A percentile compares a stretch with the other conserved stretches of the same genome.
Evolutionary conservation across 2,888 invertebrate genomes (phyloP).

Genomic region (Hermodice carunculata): DNA sequence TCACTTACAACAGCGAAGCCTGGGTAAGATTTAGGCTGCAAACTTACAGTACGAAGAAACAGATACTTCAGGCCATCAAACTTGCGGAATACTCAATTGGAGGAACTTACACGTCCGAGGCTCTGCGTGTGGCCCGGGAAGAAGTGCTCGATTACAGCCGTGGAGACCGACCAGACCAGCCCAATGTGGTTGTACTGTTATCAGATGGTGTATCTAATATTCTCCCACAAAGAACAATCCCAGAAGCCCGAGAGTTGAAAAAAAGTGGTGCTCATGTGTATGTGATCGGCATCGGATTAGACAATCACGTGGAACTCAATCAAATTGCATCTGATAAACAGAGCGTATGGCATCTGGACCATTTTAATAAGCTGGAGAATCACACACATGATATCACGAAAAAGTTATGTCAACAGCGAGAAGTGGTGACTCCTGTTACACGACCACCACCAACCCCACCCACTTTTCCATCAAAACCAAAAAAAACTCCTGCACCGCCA

Average conservation of each 20-base stretch:
- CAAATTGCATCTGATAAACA: constrained; percentile 5
- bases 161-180: constrained; percentile 53
- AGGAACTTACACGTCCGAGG: constrained; percentile 55
- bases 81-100: too few species aligned
- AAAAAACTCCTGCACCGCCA: too few species aligned
- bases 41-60: constrained; percentile 41
- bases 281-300: constrained; percentile 10
- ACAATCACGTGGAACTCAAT: constrained; percentile 8
- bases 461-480: too few species aligned
- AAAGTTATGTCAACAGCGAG: too few species aligned
- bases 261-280: constrained; percentile 6
- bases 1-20: constrained; percentile 64
- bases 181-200: constrained; percentile 50
- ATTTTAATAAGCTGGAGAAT: constrained; percentile 2
- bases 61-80: too few species aligned
- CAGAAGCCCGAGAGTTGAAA: constrained; percentile 8
- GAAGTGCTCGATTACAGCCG: constrained; percentile 51
- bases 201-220: constrained; percentile 61
- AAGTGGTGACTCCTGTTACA: too few species aligned
- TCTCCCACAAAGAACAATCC: constrained; percentile 15
- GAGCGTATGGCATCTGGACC: not conserved
- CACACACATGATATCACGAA: constrained; percentile 17
- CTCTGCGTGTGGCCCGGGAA: constrained; percentile 45
- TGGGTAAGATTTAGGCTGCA: constrained; percentile 54
- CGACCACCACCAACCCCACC: too few species aligned